Conservation (phyloP, 2,797 vertebrate species). For the Benthosema pterotum region DNA sequence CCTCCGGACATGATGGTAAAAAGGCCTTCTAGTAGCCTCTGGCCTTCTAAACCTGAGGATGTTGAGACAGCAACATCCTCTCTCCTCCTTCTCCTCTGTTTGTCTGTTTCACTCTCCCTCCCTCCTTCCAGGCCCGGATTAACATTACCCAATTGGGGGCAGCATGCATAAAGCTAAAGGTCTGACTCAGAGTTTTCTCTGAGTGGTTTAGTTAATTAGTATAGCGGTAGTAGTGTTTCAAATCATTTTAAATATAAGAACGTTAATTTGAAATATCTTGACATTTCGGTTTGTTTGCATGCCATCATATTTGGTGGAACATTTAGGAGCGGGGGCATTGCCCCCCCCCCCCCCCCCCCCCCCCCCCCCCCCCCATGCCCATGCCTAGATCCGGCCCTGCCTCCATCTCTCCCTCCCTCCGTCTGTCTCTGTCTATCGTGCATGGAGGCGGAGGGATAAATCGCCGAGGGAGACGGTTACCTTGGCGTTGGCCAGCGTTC, state of each 20-base stretch:
- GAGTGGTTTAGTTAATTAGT: too few species aligned
- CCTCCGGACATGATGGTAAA: not conserved
- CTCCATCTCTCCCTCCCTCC: not conserved
- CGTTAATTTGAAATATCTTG: too few species aligned
- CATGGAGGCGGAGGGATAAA: not conserved
- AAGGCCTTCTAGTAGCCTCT: not conserved
- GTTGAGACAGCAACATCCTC: not conserved
- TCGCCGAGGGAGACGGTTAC: conserved; percentile 59
- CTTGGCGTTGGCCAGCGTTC: conserved; percentile 47
- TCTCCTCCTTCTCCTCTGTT: not conserved
- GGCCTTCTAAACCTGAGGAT: not conserved
- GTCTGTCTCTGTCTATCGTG: conserved; percentile 34
- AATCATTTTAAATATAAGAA: too few species aligned
- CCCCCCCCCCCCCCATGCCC: not conserved
- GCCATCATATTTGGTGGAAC: too few species aligned
- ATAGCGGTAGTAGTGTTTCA: too few species aligned
- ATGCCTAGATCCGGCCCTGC: too few species aligned
- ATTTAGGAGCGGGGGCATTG: too few species aligned
- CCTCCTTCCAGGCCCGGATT: too few species aligned
- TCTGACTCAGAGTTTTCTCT: too few species aligned
- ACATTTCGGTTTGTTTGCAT: too few species aligned
- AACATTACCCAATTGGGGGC: too few species aligned
- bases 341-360: not conserved
- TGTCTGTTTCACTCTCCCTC: not conserved
- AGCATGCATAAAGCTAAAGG: too few species aligned